Conservation (phyloP, 2,797 vertebrate species). For the Oryzias dopingdopingensis region DNA sequence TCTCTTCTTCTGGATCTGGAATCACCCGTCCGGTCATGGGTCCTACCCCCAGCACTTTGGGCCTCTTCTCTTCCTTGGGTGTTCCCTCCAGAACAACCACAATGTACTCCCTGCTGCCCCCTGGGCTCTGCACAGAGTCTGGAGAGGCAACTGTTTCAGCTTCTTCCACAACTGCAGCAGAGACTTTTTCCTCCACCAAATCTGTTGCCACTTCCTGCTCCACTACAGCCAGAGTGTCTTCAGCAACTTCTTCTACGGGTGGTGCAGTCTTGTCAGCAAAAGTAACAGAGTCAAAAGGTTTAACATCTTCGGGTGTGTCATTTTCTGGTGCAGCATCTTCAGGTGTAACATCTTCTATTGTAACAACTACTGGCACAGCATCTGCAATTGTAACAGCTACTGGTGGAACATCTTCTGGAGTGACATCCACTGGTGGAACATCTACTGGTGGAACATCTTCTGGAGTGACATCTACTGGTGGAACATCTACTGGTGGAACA, state of each 20-base stretch:
- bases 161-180: constrained; percentile 25
- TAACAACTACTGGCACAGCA: background rate
- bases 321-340: background rate
- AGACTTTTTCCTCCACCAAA: constrained; percentile 19
- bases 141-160: constrained; percentile 1
- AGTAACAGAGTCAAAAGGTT: constrained; percentile 5
- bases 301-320: background rate
- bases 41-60: constrained; percentile 72
- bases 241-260: constrained; percentile 1
- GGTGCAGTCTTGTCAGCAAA: constrained; percentile 2
- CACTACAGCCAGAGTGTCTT: background rate
- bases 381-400: background rate
- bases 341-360: background rate
- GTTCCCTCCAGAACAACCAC: constrained; percentile 75
- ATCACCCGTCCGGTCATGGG: constrained; percentile 68
- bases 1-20: constrained; percentile 61
- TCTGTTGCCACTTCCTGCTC: constrained; percentile 4
- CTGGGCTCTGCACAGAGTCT: background rate
- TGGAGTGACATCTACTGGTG: background rate
- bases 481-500: background rate
- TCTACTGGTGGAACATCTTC: background rate
- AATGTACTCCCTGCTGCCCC: constrained; percentile 65
- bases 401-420: background rate
- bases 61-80: constrained; percentile 63
- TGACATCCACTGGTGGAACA: background rate